phyloP scores from a whole-genome alignment of 1,140 invertebrate genomes.

The Battus philenor region DNA sequence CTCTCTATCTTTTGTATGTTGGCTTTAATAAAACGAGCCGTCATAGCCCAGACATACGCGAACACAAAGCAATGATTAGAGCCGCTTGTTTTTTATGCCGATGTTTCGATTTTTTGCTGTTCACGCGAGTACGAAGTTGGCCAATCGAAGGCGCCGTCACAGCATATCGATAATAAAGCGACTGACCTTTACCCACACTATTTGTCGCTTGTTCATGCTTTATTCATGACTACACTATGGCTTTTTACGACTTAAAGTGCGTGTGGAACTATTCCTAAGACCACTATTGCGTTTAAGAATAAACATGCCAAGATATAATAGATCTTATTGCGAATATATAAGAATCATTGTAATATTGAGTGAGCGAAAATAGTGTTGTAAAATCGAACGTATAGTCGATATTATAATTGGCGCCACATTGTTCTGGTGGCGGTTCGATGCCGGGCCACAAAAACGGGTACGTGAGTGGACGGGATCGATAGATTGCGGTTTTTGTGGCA shows the following conservation, averaged over 20 bases:
- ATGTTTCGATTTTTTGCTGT: slow-evolving; percentile 13
- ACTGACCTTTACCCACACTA: slow-evolving; percentile 62
- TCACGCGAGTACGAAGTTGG: slow-evolving; percentile 15
- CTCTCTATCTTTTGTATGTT: too few species aligned
- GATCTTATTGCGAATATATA: slow-evolving; percentile 24
- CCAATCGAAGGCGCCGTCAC: slow-evolving; percentile 50
- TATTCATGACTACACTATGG: slow-evolving; percentile 49
- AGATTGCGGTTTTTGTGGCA: slow-evolving; percentile 54
- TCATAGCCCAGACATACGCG: slow-evolving; percentile 10
- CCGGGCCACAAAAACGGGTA: slow-evolving; percentile 45
- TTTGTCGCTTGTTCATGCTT: slow-evolving; percentile 61
- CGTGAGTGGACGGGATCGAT: slow-evolving; percentile 50
- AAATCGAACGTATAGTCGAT: slow-evolving; percentile 28
- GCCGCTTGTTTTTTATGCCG: slow-evolving; percentile 4
- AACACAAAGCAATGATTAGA: slow-evolving; percentile 15
- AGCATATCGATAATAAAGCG: slow-evolving; percentile 49
- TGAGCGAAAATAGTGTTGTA: slow-evolving; percentile 14
- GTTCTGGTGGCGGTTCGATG: slow-evolving; percentile 35
- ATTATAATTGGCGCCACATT: slow-evolving; percentile 39
- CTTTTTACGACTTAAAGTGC: slow-evolving; percentile 48
- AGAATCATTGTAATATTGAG: too few species aligned
- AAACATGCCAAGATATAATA: slow-evolving; percentile 18
- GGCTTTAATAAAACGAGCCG: slow-evolving; percentile 6
- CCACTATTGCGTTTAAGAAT: slow-evolving; percentile 5
- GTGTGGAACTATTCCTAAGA: slow-evolving; percentile 35